Base-by-base conservation (phyloP, 2,113 vertebrate genomes). In the Bombycilla garrulus region DNA sequence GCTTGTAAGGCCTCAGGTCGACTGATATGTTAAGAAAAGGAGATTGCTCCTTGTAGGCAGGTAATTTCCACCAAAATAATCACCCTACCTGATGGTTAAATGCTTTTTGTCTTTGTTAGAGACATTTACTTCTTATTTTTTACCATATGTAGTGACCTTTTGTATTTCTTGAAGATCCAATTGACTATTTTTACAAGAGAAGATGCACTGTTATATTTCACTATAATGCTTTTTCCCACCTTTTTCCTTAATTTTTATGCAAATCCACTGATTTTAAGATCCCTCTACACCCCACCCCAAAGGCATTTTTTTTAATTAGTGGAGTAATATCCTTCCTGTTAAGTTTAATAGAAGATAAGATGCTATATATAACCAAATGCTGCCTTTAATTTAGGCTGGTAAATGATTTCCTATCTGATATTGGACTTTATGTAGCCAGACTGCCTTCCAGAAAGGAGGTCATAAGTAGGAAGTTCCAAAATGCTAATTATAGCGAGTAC, bases 221-320 rank as follows among this genome's bases (percentile, higher is more conserved):
- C 26, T 88, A 29, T 60, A 93, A 48, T 69, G 71, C 16, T 62
- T 74, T 56, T 62, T 2, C 31, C 13, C 8, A 35, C 81, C 20
- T 38, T 82, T 60, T 60, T 61, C 54, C 24, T 56, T 88, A 29
- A 24, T 42, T 90, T 81, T 94, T 77, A 65, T 88, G 54, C n/a
- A 88, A 81, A 93, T 62, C 28, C 28, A 23, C 61, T 54, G 42
- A 0, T 67, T 86, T 86, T 91, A 71, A 50, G 38, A 31, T 92
- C 79, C 16, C 11, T 81, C 57, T 72, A 25, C 40, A 14, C 51
- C 38, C 33, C 11, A 74, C 31, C 56, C 64, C 71, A 92, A 77
- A 92, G 90, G 77, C 88, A 6, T 73, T 67, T 87, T 84, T 87
- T 95, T 91, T 56, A 91, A 95, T 95, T 93, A 95, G 80, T 50